Evolutionary conservation across 2,797 vertebrate genomes (phyloP), one percentile per base, ranked within the genome.

Genomic region (Xiphorhynchus erythropygius): DNA sequence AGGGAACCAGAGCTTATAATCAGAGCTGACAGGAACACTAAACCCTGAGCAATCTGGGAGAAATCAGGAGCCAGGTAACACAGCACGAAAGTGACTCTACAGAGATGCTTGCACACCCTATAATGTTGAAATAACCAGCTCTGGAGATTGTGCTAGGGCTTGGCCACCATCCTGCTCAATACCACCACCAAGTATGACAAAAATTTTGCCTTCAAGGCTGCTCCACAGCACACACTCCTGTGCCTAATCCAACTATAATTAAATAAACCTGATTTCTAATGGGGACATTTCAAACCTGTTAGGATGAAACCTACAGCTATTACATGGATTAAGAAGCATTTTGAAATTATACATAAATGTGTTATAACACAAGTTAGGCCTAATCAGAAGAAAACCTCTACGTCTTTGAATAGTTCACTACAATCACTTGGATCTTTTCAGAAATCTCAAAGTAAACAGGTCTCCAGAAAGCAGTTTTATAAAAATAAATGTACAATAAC

Each of bases 221-320:
- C 24, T 60, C 57, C 69, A 69, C 39, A 33, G 30, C 21, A 56
- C 32, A 35, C 22, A 24, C 28, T 85, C 50, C 39, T 73, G 57
- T 50, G 19, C 23, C 33, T 89, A 90, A 95, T 68, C 83, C 85
- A 87, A 44, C 60, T 44, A n/a, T 44, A 91, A 93, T 84, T 75
- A 94, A 94, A 88, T 25, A 79, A 68, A 84, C 8, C 27, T 44
- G 23, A 50, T 81, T 84, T 91, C 44, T 76, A 86, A 74, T 41
- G 39, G 32, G 46, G 30, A 71, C 59, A 84, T 87, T 87, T 96
- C 53, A 78, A 69, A 89, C 23, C 16, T 81, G 41, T 59, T 76
- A 69, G 69, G 68, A 88, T 63, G 67, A 86, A 84, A 63, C 23
- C 19, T 93, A n/a, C 9, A 88, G 55, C 27, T 81, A 52, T 62